Base-by-base conservation (phyloP, 2,888 invertebrate species). In the Eupithecia insigniata region DNA sequence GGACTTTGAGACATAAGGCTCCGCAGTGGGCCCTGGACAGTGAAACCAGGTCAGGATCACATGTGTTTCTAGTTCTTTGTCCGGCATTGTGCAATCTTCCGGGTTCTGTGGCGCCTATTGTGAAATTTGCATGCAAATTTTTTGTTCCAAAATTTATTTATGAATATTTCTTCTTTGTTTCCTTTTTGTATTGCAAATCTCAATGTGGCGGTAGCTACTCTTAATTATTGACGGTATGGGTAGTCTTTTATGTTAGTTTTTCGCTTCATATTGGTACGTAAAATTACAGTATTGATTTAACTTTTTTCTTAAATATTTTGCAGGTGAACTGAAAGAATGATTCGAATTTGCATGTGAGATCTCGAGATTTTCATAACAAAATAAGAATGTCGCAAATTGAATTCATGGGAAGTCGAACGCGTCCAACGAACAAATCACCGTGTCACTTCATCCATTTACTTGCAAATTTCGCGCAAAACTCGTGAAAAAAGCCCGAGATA, bases 391-490 rank as follows among this genome's bases (percentile, higher is more conserved):
- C 81, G 73, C 80, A 81, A 85, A 88, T 86, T 83, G 82, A 86
- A 89, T 87, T 87, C 92, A 89, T 92, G 90, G 88, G 91, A 92
- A 90, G 87, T 86, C 84, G 82, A 86, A 89, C 82, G 84, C 85
- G 87, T 89, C 88, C 85, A 86, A 86, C 86, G 83, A 86, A 94
- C 92, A 91, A 93, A 94, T 93, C 87, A 87, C 90, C 92, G 88
- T 91, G 92, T 92, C 93, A 91, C 89, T 87, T 83, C 85, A 89
- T 85, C 92, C 90, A 93, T 93, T 94, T 93, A 92, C 90, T 93
- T 93, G 94, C 94, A 94, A 93, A 93, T 94, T 93, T 93, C 90
- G 89, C 87, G 92, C 92, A 92, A 91, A 92, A 90, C 86, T 90
- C 84, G 87, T 87, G 90, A 92, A 93, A 92, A 90, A 92, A 92